A percentile compares a stretch with the other conserved stretches of the same genome.
Conservation (phyloP, 2,797 vertebrate genomes). For the Pseudochirops corinnae region DNA sequence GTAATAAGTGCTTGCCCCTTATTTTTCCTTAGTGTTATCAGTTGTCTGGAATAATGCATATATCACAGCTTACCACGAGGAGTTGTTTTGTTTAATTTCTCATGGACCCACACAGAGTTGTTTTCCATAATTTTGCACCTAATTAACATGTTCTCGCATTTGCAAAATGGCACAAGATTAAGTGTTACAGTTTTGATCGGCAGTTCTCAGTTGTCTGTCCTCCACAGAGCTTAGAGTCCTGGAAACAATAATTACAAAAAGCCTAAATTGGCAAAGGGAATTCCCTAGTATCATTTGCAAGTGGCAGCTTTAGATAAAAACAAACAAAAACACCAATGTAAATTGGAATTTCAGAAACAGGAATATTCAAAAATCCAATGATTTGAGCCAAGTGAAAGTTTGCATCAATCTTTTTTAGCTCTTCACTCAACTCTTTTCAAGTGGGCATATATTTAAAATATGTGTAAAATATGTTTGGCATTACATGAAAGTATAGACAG, state of each 20-base stretch:
- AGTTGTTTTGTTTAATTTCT: slow-evolving; percentile 42
- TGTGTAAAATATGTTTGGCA: not conserved
- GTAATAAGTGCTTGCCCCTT: not conserved
- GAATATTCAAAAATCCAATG: slow-evolving; percentile 17
- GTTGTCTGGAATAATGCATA: slow-evolving; percentile 43
- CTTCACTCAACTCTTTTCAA: slow-evolving; percentile 9
- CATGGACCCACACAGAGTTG: slow-evolving; percentile 42
- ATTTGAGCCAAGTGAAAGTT: slow-evolving; percentile 39
- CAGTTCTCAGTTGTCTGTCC: slow-evolving; percentile 43
- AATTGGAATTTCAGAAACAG: slow-evolving; percentile 22
- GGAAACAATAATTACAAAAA: slow-evolving; percentile 39
- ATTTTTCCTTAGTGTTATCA: slow-evolving; percentile 35
- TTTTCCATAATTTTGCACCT: slow-evolving; percentile 57
- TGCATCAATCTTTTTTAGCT: slow-evolving; percentile 48
- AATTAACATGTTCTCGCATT: slow-evolving; percentile 53
- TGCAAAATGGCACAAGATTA: slow-evolving; percentile 41
- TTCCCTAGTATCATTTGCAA: slow-evolving; percentile 50
- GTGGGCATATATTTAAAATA: slow-evolving; percentile 39
- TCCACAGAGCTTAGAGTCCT: slow-evolving; percentile 20
- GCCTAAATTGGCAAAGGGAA: slow-evolving; percentile 2
- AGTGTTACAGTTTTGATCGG: slow-evolving; percentile 51
- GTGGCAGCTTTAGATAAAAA: not conserved
- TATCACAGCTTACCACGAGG: slow-evolving; percentile 43
- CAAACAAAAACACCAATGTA: not conserved
- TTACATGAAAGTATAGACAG: not conserved